phyloP scores from a whole-genome alignment of 2,797 vertebrate genomes.

The Fistularia tabacaria region DNA sequence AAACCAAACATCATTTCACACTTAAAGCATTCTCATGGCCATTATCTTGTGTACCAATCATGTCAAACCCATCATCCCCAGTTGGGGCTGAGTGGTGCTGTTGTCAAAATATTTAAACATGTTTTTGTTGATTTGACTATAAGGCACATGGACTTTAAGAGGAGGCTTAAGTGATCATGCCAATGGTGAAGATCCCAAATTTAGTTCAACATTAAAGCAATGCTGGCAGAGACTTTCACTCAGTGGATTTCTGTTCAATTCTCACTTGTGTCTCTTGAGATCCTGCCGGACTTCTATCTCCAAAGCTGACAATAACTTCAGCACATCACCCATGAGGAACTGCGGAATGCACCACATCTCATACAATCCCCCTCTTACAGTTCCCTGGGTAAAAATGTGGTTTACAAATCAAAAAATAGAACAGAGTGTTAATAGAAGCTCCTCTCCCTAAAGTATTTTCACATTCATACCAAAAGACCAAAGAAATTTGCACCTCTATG shows the following conservation, averaged over 20 bases:
- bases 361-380: constrained; percentile 38
- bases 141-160: constrained; percentile 61
- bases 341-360: constrained; percentile 47
- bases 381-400: constrained; percentile 53
- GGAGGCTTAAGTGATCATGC: constrained; percentile 28
- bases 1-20: too few species aligned
- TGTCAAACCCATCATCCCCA: too few species aligned
- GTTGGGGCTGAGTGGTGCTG: too few species aligned
- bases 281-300: constrained; percentile 58
- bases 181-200: constrained; percentile 33
- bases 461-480: constrained; percentile 51
- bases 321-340: constrained; percentile 48
- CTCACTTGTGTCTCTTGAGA: constrained; percentile 61
- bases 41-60: too few species aligned
- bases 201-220: constrained; percentile 20
- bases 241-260: constrained; percentile 1
- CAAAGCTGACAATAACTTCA: constrained; percentile 65
- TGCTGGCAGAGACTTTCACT: constrained; percentile 9
- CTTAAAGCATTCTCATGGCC: too few species aligned
- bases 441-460: constrained; percentile 39
- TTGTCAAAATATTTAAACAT: background rate
- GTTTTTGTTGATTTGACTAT: constrained; percentile 36
- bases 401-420: constrained; percentile 63
- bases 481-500: constrained; percentile 55
- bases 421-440: constrained; percentile 50